Conservation (phyloP, 1,140 invertebrate species). For the Tetranychus urticae region DNA sequence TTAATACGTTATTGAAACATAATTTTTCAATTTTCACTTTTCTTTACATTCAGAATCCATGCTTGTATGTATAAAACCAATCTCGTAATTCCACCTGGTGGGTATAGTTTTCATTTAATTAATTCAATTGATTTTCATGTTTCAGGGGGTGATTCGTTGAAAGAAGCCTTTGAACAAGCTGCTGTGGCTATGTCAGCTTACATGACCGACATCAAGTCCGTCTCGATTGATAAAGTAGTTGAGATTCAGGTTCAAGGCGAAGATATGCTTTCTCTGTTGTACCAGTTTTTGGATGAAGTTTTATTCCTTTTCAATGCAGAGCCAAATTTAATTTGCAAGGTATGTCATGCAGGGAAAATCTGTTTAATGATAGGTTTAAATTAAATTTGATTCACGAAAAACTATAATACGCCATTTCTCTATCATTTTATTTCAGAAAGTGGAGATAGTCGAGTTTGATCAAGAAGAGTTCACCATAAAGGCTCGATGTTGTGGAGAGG, state of each 20-base stretch:
- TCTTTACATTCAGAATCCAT: neutral
- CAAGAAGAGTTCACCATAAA: constrained; percentile 53
- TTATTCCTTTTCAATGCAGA: constrained; percentile 79
- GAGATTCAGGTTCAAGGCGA: neutral
- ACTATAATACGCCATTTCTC: constrained; percentile 24
- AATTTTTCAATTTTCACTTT: neutral
- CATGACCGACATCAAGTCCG: constrained; percentile 65
- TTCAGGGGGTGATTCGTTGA: constrained; percentile 57
- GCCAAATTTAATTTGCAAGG: constrained; percentile 43
- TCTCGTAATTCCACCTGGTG: neutral
- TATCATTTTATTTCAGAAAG: constrained; percentile 32
- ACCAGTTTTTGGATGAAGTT: constrained; percentile 79
- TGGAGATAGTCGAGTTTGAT: constrained; percentile 73
- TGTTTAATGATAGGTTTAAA: constrained; percentile 10
- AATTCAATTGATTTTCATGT: constrained; percentile 7
- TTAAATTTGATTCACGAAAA: neutral
- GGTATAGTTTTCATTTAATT: neutral
- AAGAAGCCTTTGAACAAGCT: constrained; percentile 84
- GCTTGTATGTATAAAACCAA: neutral
- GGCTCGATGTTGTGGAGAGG: constrained; percentile 72
- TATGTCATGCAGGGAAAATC: constrained; percentile 21
- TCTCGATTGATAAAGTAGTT: neutral
- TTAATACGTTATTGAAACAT: neutral
- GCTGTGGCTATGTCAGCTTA: constrained; percentile 88
- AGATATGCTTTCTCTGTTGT: constrained; percentile 25